phyloP scores from a whole-genome alignment of 2,113 vertebrate genomes.

The Leucoraja erinaceus region DNA sequence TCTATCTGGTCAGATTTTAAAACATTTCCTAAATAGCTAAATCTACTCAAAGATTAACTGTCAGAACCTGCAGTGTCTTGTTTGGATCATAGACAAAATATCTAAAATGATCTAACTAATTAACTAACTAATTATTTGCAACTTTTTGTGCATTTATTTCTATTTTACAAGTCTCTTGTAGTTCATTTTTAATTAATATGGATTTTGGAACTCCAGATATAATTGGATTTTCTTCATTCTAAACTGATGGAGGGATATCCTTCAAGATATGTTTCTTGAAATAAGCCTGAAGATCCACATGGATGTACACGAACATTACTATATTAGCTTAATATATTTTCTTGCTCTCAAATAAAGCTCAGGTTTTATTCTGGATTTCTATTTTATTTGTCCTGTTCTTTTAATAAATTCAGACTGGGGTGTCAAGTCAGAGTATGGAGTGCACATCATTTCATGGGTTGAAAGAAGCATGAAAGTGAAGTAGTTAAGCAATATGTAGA shows the following conservation, averaged over 20 bases:
- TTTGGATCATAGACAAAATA: not conserved
- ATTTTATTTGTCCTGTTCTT: not conserved
- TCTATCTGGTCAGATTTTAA: not conserved
- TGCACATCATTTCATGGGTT: not conserved
- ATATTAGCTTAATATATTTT: not conserved
- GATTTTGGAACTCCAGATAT: not conserved
- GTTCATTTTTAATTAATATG: not conserved
- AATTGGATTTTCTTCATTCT: not conserved
- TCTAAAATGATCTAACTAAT: conserved; percentile 6
- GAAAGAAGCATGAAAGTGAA: not conserved
- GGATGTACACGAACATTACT: not conserved
- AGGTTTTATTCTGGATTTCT: not conserved
- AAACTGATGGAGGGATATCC: not conserved
- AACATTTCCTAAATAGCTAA: not conserved
- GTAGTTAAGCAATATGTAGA: not conserved
- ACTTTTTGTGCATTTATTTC: not conserved
- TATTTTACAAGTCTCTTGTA: not conserved
- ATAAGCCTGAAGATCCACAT: not conserved
- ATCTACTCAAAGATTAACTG: not conserved
- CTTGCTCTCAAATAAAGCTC: not conserved
- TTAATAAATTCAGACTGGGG: not conserved
- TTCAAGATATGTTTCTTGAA: not conserved
- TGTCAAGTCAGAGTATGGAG: not conserved
- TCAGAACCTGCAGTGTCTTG: not conserved
- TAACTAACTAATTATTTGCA: not conserved